Conservation (phyloP, 23 tunicate genomes). For the Trididemnum clinides region DNA sequence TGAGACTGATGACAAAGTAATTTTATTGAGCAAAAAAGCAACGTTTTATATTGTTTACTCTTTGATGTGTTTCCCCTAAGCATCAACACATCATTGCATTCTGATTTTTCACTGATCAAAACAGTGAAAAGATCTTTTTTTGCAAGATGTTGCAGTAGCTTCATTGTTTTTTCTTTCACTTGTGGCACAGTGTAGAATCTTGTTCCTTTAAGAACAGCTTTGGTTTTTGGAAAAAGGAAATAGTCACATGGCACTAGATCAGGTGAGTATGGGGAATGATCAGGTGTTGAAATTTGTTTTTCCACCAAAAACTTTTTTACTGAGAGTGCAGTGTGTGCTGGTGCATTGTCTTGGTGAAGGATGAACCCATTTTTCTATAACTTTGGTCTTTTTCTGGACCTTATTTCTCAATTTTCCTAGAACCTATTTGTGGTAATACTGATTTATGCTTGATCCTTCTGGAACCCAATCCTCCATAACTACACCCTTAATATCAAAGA, state of each 20-base stretch:
- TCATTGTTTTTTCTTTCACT: background rate
- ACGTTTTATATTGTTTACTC: background rate
- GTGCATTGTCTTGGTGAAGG: slow-evolving; percentile 25
- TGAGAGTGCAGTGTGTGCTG: background rate
- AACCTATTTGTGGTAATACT: no score
- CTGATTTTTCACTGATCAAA: background rate
- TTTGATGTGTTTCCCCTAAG: background rate
- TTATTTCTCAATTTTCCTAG: background rate
- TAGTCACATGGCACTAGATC: background rate
- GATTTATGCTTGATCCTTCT: background rate
- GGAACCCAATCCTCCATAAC: slow-evolving; percentile 6
- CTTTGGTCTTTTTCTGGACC: background rate
- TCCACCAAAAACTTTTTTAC: background rate
- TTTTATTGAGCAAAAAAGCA: background rate
- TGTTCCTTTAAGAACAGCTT: background rate
- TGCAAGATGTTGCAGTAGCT: background rate
- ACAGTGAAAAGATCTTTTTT: no score
- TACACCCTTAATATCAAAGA: background rate
- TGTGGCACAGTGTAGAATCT: background rate
- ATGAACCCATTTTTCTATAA: background rate
- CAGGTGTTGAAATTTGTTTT: background rate
- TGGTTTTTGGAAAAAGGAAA: background rate
- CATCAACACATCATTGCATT: background rate
- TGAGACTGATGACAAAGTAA: no score
- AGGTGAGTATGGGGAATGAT: background rate